These are phyloP conservation scores for Stenodera caucasica DNA, from an alignment of 2,888 invertebrate genomes.

Conservation along the genomic window DNA sequence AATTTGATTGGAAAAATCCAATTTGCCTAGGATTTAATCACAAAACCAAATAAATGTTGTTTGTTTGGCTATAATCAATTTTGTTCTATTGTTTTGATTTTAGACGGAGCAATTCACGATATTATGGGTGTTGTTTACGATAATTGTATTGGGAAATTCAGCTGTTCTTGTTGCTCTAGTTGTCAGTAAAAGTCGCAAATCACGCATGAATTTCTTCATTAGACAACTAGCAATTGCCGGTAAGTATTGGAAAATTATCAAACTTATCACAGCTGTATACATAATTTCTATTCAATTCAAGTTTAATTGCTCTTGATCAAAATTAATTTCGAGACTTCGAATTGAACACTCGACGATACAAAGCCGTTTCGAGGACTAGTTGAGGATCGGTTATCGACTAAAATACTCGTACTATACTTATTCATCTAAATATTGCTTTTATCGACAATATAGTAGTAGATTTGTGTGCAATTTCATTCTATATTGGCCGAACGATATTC, in stretches of 20 bases:
- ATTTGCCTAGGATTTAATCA: too few relatives aligned
- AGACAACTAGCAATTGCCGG: conserved; percentile 70
- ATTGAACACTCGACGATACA: background rate
- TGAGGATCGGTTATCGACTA: too few relatives aligned
- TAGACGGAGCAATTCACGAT: conserved; percentile 68
- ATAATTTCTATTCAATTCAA: background rate
- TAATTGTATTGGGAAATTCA: conserved; percentile 67
- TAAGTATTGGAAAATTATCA: conserved; percentile 47
- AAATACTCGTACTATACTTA: too few relatives aligned
- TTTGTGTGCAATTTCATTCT: too few relatives aligned
- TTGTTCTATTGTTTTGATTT: conserved; percentile 41
- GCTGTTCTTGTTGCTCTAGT: conserved; percentile 65
- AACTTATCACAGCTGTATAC: background rate
- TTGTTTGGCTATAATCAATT: too few relatives aligned
- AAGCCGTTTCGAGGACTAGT: background rate
- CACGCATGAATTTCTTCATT: conserved; percentile 73
- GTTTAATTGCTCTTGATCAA: background rate
- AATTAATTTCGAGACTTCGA: background rate
- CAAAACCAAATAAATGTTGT: too few relatives aligned
- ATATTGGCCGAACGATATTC: too few relatives aligned
- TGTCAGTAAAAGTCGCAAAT: conserved; percentile 64
- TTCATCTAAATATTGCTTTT: too few relatives aligned
- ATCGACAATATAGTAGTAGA: too few relatives aligned
- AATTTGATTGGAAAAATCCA: too few relatives aligned
- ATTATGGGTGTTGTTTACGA: conserved; percentile 63